Base-by-base conservation (phyloP, 2,888 invertebrate species). In the Ommatoiulus sabulosus region DNA sequence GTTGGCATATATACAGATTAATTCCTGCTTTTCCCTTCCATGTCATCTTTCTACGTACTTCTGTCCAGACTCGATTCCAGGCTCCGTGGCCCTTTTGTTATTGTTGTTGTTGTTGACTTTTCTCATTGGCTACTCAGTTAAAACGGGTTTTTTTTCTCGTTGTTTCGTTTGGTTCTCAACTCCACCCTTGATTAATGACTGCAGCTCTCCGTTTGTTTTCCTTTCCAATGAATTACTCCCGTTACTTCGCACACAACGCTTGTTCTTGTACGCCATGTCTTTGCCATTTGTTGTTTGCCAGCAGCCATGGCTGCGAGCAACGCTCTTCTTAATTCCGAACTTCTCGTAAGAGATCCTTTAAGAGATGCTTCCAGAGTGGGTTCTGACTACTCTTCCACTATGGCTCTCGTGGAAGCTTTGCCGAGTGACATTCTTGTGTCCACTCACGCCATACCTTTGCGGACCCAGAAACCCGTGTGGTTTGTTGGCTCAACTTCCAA, bases 81-180 rank as follows among this genome's bases (percentile, higher is more conserved):
- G 63, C 20, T 24, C 24, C 7, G 24, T 20, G 10, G 17, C 8
- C 3, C 72, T 24, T 8, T n/a, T 72, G 72, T 72, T 72, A 24
- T 72, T 72, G 20, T 72, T 72, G 72, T 72, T 72, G 72, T 72
- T 72, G 72, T 72, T 72, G 72, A 72, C 72, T 72, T 72, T 72
- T 24, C 8, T 72, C 24, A 3, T 72, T 72, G 72, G 72, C 24
- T 72, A 8, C n/a, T 72, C 24, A 3, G 72, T 72, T 72, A 72
- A 72, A 72, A 72, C 24, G 63, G n/a, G 20, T 63, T 7, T 72
- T 72, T 24, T 72, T 72, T 72, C 72, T 10, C 24, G 8, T 24
- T 72, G 24, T 72, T 72, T 72, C 72, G 72, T 72, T 72, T 72
- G 72, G 12, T 72, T 72, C 72, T 72, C 24, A 12, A 8, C 24